Percentiles rank a stretch among this genome's conserved stretches.
Conservation (phyloP, 2,113 vertebrate species). For the Corythoichthys haematopterus region DNA sequence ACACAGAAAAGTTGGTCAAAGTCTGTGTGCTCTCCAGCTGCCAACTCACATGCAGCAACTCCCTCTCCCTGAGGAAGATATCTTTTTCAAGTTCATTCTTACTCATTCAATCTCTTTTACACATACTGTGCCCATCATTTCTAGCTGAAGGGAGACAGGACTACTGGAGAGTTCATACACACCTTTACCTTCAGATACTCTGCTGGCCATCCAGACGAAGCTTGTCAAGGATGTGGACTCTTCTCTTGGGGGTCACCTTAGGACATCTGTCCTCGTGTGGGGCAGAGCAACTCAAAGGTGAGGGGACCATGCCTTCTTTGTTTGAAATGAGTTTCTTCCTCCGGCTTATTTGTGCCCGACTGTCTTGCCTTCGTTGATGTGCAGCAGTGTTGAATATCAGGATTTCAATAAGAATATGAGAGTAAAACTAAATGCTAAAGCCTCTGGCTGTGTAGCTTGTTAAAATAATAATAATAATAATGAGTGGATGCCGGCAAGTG, state of each 20-base stretch:
- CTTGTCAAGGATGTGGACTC: constrained; percentile 68
- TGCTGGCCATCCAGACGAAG: constrained; percentile 29
- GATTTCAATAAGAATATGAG: constrained; percentile 20
- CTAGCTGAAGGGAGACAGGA: constrained; percentile 56
- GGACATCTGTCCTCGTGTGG: constrained; percentile 67
- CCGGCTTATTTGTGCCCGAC: constrained; percentile 4
- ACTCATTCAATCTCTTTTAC: constrained; percentile 10
- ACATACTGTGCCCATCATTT: constrained; percentile 37
- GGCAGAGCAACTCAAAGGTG: constrained; percentile 57
- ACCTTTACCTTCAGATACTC: constrained; percentile 42
- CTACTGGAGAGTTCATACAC: constrained; percentile 45
- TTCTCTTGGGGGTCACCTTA: constrained; percentile 63
- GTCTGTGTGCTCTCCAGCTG: constrained; percentile 55
- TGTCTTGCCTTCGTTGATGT: constrained; percentile 15
- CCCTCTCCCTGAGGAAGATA: constrained; percentile 43
- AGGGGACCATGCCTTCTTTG: constrained; percentile 50
- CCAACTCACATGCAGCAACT: constrained; percentile 41
- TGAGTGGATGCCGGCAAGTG: constrained; percentile 48
- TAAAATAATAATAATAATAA: constrained; percentile 20
- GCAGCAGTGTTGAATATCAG: background rate
- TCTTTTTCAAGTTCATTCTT: constrained; percentile 6
- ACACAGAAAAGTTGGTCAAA: constrained; percentile 70
- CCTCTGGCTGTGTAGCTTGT: constrained; percentile 21
- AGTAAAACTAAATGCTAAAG: constrained; percentile 20
- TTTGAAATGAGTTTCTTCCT: constrained; percentile 21